A percentile compares a stretch with the other conserved stretches of the same genome.
These are phyloP conservation scores for Epinephelus malabaricus DNA, from an alignment of 2,797 vertebrate species.

Conservation along the genomic window DNA sequence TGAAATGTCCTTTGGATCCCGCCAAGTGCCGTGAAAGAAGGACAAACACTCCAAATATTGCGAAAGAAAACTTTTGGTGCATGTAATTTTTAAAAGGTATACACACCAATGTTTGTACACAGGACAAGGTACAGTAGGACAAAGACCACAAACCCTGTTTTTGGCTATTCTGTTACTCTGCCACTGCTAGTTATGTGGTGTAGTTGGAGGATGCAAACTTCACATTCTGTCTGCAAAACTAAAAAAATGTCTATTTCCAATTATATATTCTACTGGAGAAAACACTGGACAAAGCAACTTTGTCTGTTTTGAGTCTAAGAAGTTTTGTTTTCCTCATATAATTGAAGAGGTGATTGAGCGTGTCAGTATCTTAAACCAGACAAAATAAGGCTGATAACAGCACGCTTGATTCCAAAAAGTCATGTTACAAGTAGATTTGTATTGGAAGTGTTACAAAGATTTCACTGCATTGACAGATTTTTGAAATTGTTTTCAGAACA, in stretches of 20 bases:
- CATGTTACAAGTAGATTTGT: background rate
- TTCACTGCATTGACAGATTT: background rate
- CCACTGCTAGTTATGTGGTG: background rate
- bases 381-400: background rate
- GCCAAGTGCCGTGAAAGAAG: no score
- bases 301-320: background rate
- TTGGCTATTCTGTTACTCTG: conserved; percentile 10
- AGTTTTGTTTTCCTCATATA: background rate
- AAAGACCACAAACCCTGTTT: no score
- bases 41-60: no score
- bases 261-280: background rate
- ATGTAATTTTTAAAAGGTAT: no score
- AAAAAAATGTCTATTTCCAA: background rate
- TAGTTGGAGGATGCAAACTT: background rate
- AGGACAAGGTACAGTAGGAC: no score
- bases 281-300: background rate
- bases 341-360: background rate
- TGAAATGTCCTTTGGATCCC: no score
- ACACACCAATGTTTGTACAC: no score
- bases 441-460: background rate
- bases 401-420: background rate
- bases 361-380: background rate
- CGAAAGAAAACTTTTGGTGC: no score
- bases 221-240: background rate
- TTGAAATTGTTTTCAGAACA: background rate